A percentile compares a stretch with the other conserved stretches of the same genome.
phyloP scores from a whole-genome alignment of 35 echinoderm and acorn worm genomes.

The Apostichopus parvimensis region DNA sequence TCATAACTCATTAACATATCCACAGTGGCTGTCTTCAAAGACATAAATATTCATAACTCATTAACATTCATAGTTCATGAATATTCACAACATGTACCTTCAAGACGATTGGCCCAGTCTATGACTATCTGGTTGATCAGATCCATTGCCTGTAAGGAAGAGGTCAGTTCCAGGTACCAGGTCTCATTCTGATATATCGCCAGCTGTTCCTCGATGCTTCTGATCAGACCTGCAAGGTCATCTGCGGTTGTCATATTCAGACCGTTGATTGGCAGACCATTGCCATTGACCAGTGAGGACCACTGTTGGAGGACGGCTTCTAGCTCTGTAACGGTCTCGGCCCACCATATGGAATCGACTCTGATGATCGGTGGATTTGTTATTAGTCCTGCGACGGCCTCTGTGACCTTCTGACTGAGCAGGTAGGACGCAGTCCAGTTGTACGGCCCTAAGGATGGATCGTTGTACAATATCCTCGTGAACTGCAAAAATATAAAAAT shows the following conservation, averaged over 20 bases:
- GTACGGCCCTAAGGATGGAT: conserved; percentile 15
- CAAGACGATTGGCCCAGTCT: conserved; percentile 1
- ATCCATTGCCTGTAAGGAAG: not conserved
- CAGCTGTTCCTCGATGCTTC: not conserved
- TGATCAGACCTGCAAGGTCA: not conserved
- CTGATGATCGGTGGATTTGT: not conserved
- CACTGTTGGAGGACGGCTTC: not conserved
- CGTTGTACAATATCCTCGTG: not conserved
- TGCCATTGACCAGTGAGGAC: not conserved
- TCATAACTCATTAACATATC: too few relatives aligned
- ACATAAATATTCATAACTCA: too few relatives aligned
- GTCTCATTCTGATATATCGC: conserved; percentile 10
- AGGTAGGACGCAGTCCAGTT: conserved; percentile 48
- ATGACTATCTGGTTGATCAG: conserved; percentile 20
- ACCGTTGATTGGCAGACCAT: not conserved
- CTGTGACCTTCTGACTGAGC: not conserved
- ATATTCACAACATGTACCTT: not conserved
- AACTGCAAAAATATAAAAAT: not conserved
- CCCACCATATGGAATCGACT: conserved; percentile 26
- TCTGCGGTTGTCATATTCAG: not conserved
- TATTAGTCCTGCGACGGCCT: not conserved
- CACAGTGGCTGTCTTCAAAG: too few relatives aligned
- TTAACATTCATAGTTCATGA: too few relatives aligned
- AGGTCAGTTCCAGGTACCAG: conserved; percentile 3
- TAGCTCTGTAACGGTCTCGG: not conserved